Percentiles rank a stretch among this genome's conserved stretches.
Conservation (phyloP, 2,797 vertebrate species). For the Tokudaia tokunoshimensis region DNA sequence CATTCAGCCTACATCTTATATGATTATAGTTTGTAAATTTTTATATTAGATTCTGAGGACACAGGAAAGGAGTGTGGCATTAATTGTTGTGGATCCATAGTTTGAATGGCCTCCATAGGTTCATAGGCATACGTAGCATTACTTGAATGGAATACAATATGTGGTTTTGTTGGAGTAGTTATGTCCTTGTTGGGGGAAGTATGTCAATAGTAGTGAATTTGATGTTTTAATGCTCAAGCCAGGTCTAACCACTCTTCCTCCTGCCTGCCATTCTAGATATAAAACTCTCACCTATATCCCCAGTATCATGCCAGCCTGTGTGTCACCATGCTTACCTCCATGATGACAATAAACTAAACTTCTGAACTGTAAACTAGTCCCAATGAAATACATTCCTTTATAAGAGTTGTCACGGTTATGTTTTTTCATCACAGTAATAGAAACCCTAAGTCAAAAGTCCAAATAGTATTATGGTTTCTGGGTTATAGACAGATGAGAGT, state of each 20-base stretch:
- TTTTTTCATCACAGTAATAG: background rate
- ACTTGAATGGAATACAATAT: background rate
- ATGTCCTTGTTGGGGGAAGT: too few species aligned
- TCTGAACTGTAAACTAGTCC: background rate
- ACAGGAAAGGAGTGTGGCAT: background rate
- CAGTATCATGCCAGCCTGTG: background rate
- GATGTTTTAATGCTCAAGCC: background rate
- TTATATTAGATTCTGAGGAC: background rate
- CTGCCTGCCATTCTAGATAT: background rate
- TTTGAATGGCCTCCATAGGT: background rate
- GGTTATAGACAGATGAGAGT: background rate
- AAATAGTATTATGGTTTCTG: background rate
- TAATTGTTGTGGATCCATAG: background rate
- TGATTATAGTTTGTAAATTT: background rate
- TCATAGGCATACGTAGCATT: background rate
- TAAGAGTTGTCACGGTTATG: background rate
- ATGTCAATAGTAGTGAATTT: background rate
- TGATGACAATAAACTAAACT: background rate
- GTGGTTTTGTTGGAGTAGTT: background rate
- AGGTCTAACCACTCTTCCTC: background rate
- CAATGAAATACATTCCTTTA: background rate
- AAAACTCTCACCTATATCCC: background rate
- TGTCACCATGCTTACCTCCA: background rate
- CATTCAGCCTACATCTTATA: background rate
- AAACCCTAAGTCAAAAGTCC: background rate